phyloP scores from a whole-genome alignment of 2,888 invertebrate species.

The Strigamia maritima region DNA sequence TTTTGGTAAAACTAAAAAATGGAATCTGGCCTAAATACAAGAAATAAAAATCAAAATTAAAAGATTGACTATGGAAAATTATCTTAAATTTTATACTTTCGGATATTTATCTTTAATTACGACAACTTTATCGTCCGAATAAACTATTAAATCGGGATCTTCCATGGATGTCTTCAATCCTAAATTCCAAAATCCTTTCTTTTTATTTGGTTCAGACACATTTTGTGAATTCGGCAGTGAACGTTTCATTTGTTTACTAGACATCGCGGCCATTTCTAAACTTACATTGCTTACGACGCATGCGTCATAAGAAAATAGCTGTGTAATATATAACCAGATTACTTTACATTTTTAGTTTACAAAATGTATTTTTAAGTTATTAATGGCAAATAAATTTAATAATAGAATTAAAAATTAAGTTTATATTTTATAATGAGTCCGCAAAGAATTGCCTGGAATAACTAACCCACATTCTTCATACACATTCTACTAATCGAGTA shows the following conservation, averaged over 20 bases:
- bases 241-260: background rate
- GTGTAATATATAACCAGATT: too few relatives aligned
- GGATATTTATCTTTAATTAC: constrained; percentile 82
- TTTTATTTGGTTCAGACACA: background rate
- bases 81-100: too few relatives aligned
- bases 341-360: too few relatives aligned
- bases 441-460: too few relatives aligned
- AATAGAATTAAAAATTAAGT: too few relatives aligned
- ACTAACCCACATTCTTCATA: too few relatives aligned
- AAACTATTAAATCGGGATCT: constrained; percentile 65
- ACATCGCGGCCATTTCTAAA: background rate
- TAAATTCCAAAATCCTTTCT: constrained; percentile 56
- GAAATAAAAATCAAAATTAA: background rate
- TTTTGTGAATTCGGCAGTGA: background rate
- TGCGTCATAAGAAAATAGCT: too few relatives aligned
- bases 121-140: constrained; percentile 65
- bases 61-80: too few relatives aligned
- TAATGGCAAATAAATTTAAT: too few relatives aligned
- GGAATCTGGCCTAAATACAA: constrained; percentile 65
- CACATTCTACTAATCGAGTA: too few relatives aligned
- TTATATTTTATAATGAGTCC: too few relatives aligned
- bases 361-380: too few relatives aligned
- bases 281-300: background rate
- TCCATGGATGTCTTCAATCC: constrained; percentile 68
- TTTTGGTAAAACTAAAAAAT: constrained; percentile 73